Conservation (phyloP, 2,888 invertebrate species). For the Amaurobius ferox region DNA sequence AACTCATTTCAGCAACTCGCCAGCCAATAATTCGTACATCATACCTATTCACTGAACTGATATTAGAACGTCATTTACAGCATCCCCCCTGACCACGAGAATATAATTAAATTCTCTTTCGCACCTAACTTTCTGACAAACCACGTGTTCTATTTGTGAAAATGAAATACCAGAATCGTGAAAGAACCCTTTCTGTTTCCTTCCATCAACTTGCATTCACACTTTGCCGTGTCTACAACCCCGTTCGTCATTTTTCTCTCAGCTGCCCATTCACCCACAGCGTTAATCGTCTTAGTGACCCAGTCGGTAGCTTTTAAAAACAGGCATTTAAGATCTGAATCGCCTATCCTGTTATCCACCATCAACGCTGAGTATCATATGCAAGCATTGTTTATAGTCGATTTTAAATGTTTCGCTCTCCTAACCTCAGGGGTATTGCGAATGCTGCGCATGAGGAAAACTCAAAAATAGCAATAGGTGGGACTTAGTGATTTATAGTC, state of each 20-base stretch:
- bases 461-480: not conserved
- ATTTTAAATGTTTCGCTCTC: not conserved
- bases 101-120: too few relatives aligned
- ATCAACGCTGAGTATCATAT: not conserved
- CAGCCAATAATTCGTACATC: too few relatives aligned
- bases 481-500: not conserved
- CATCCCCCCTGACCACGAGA: too few relatives aligned
- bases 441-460: not conserved
- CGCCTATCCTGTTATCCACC: not conserved
- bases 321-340: slow-evolving; percentile 33
- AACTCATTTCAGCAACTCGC: too few relatives aligned
- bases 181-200: too few relatives aligned
- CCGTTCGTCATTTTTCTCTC: not conserved
- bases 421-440: not conserved
- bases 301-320: slow-evolving; percentile 36
- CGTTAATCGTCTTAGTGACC: slow-evolving; percentile 53
- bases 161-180: too few relatives aligned
- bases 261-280: not conserved
- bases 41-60: too few relatives aligned
- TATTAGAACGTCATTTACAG: too few relatives aligned
- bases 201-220: too few relatives aligned
- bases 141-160: too few relatives aligned
- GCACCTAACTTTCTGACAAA: too few relatives aligned
- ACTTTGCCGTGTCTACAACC: not conserved
- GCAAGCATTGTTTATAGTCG: not conserved